Evolutionary conservation across 2,797 vertebrate genomes (phyloP), one percentile per base, ranked within the genome.

Genomic region (Aldrovandia affinis): DNA sequence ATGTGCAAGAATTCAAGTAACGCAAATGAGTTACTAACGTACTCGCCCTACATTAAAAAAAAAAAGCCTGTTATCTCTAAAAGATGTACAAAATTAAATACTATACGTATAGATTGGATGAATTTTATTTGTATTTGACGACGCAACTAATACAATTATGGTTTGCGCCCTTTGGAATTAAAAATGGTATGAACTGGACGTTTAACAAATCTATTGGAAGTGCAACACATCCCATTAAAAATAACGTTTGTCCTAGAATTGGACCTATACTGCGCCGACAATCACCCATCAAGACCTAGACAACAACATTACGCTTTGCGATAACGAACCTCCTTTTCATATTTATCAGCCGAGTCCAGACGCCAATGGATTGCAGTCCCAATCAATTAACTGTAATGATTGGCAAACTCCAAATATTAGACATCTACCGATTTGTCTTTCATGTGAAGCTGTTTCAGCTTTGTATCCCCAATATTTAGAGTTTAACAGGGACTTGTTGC

Each of bases 371-470:
- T 84, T 86, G 90, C 65, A 89, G 81, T 63, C 78, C n/a, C 81
- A 95, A 97, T 96, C 95, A 94, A 96, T 97, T 93, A 44, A 90
- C 92, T 92, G 90, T 91, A 96, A 95, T 94, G 85, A 96, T 95
- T 94, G 92, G 88, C 94, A 89, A 90, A 94, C 93, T 95, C 93
- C 90, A 94, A 94, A 91, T 93, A 95, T 96, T 96, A 90, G 91
- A 93, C 89, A 88, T 89, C 92, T 86, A 86, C 80, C 85, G 83
- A 84, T 87, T 88, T 88, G 90, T 93, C 94, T 96, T 93, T 90
- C 91, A 93, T 92, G 92, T 79, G 61, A 42, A 59, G 78, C 57
- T 75, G 90, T 91, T 88, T 89, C 89, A 91, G 91, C 81, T 30
- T n/a, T 47, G 44, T 44, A 89, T 87, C 78, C 86, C 36, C 83